phyloP scores from a whole-genome alignment of 2,113 vertebrate species.

The Carassius carassius region DNA sequence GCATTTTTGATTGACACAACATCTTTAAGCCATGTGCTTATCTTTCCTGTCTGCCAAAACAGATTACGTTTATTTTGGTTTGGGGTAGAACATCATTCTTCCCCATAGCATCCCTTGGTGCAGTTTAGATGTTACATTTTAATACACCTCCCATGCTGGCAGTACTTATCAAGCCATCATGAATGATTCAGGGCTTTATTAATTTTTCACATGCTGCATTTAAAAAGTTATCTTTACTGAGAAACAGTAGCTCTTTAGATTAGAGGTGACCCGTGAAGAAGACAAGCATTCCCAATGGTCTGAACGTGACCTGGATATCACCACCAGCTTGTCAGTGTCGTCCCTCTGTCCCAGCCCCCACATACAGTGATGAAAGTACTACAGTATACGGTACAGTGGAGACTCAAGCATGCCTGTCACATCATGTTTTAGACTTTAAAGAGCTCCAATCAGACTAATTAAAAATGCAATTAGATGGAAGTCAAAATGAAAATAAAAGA shows the following conservation, averaged over 20 bases:
- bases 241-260: neutral
- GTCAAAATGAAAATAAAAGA: too few relatives aligned
- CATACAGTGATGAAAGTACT: neutral
- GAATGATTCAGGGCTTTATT: conserved; percentile 17
- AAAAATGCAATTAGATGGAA: neutral
- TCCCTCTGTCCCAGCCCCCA: neutral
- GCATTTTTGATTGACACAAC: conserved; percentile 6
- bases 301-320: conserved; percentile 12
- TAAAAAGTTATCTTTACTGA: neutral
- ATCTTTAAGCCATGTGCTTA: neutral
- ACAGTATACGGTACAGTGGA: too few relatives aligned
- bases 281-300: neutral
- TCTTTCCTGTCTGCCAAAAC: neutral
- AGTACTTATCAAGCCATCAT: neutral
- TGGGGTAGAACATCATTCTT: neutral
- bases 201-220: conserved; percentile 11
- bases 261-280: neutral
- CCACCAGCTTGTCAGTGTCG: neutral
- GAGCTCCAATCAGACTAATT: neutral
- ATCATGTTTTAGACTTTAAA: neutral
- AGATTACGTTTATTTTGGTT: conserved; percentile 6
- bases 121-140: conserved; percentile 2
- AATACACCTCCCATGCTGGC: neutral
- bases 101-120: neutral
- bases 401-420: neutral